Evolutionary conservation across 1,140 invertebrate genomes (phyloP).

Genomic region (Phocides pigmalion): DNA sequence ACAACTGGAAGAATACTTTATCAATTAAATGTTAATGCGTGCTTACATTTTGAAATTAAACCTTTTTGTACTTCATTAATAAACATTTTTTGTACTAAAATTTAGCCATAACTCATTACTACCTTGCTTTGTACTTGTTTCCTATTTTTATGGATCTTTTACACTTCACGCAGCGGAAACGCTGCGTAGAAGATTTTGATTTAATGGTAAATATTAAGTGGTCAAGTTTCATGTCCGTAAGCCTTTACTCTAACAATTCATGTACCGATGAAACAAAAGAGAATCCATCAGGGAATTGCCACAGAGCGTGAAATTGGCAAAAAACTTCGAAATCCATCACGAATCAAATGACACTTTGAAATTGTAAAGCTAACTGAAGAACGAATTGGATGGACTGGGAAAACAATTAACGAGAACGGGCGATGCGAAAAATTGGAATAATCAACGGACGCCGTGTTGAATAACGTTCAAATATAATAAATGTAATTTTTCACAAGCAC

Average conservation of each 20-base stretch:
- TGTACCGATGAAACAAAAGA: conserved; percentile 65
- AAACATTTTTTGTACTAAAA: too few species aligned
- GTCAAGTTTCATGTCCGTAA: conserved; percentile 2
- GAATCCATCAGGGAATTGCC: conserved; percentile 65
- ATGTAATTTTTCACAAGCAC: conserved; percentile 64
- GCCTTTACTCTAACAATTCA: conserved; percentile 44
- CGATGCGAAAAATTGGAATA: conserved; percentile 78
- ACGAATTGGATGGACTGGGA: conserved; percentile 73
- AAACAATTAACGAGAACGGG: conserved; percentile 76
- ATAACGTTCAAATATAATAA: conserved; percentile 68
- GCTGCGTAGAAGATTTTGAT: too few species aligned
- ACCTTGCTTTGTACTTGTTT: too few species aligned
- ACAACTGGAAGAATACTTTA: too few species aligned
- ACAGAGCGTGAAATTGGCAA: conserved; percentile 79
- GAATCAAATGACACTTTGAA: conserved; percentile 82
- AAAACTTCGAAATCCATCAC: conserved; percentile 80
- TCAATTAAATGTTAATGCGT: too few species aligned
- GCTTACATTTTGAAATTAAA: too few species aligned
- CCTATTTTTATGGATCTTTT: too few species aligned
- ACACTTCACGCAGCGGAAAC: too few species aligned
- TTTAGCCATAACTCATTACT: too few species aligned
- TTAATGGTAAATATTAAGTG: not conserved
- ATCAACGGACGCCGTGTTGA: conserved; percentile 68
- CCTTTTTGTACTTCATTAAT: too few species aligned
- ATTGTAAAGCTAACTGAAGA: conserved; percentile 81